Percentiles rank a stretch among this genome's conserved stretches.
These are phyloP conservation scores for Caenorhabditis drosophilae DNA, from an alignment of 2,888 invertebrate species.

Conservation along the genomic window DNA sequence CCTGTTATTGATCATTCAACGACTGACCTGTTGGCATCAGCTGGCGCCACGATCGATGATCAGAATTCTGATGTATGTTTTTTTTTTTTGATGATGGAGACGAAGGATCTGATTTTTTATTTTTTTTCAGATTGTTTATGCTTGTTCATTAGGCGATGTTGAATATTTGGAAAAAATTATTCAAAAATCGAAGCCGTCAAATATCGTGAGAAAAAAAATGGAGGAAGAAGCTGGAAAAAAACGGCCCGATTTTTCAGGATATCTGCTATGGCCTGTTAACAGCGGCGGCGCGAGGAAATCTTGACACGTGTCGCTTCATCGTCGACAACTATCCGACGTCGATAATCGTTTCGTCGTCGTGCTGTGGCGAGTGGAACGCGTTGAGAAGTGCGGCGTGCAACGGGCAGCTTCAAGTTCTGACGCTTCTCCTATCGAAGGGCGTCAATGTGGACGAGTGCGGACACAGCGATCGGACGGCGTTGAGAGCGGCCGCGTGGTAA, in stretches of 20 bases:
- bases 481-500: slow-evolving; percentile 56
- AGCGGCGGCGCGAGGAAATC: slow-evolving; percentile 49
- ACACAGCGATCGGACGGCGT: slow-evolving; percentile 51
- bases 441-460: slow-evolving; percentile 51
- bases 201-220: slow-evolving; percentile 13
- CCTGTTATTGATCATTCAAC: slow-evolving; percentile 50
- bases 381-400: slow-evolving; percentile 53
- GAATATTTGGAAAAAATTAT: slow-evolving; percentile 18
- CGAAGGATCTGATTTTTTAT: no score
- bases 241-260: slow-evolving; percentile 17
- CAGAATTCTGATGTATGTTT: slow-evolving; percentile 42
- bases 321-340: slow-evolving; percentile 19
- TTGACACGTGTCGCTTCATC: slow-evolving; percentile 39
- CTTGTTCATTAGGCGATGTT: slow-evolving; percentile 45
- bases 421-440: slow-evolving; percentile 52
- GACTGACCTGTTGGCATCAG: slow-evolving; percentile 38
- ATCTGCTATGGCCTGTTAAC: slow-evolving; percentile 34
- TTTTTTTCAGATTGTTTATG: no score
- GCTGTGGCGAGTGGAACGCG: slow-evolving; percentile 49
- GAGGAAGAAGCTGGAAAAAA: not conserved
- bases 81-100: no score
- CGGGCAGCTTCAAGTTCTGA: slow-evolving; percentile 50
- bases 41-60: slow-evolving; percentile 42
- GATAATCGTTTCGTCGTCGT: slow-evolving; percentile 16
- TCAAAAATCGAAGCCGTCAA: slow-evolving; percentile 10